These are phyloP conservation scores for Montipora efflorescens DNA, from an alignment of 64 coral and sea anemone species.

Conservation along the genomic window DNA sequence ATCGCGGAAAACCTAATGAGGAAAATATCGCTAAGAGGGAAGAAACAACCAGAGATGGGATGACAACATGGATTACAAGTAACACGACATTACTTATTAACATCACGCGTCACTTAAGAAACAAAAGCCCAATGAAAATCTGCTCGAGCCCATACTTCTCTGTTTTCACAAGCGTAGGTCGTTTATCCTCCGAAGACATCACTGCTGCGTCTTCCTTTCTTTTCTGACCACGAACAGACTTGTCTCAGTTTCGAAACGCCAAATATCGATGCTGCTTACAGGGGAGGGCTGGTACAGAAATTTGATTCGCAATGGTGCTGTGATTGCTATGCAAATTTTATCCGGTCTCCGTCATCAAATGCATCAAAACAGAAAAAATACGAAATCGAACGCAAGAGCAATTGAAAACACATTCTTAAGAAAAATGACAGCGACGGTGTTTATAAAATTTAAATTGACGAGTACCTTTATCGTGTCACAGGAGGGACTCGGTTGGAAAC, in stretches of 20 bases:
- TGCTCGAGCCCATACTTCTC: slow-evolving; percentile 28
- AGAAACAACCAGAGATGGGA: background rate
- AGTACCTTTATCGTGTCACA: too few relatives aligned
- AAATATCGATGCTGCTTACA: background rate
- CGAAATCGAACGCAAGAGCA: background rate
- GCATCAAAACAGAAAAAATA: background rate
- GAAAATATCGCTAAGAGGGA: background rate
- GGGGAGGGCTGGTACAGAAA: slow-evolving; percentile 7
- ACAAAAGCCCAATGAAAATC: background rate
- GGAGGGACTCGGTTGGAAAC: too few relatives aligned
- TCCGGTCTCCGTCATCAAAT: background rate
- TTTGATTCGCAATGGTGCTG: background rate
- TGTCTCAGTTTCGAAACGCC: background rate
- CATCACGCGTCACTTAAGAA: background rate
- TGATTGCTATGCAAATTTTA: slow-evolving; percentile 29
- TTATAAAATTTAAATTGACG: background rate
- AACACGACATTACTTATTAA: background rate
- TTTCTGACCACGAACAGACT: background rate
- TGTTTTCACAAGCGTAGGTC: slow-evolving; percentile 20
- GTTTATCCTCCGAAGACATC: slow-evolving; percentile 33
- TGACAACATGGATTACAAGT: slow-evolving; percentile 6
- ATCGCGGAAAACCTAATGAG: background rate
- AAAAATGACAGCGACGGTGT: background rate
- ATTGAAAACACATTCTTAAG: background rate
- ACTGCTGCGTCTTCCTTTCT: background rate